Evolutionary conservation across 2,113 vertebrate species (phyloP).

Genomic region (Orthochromis indermauri): DNA sequence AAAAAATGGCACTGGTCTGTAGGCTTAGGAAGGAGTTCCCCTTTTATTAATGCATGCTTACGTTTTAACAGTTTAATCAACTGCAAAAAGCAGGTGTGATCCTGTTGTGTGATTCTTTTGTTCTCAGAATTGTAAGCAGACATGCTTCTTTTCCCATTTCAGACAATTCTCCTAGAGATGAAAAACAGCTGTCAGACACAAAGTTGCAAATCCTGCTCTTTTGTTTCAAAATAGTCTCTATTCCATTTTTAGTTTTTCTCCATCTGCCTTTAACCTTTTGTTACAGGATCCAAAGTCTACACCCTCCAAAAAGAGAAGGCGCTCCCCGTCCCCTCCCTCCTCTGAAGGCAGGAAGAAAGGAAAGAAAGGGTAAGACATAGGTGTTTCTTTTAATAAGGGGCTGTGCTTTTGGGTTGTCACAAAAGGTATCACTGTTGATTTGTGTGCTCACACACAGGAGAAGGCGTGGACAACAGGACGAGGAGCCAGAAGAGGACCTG

Average conservation of each 20-base stretch:
- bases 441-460: conserved; percentile 62
- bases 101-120: background rate
- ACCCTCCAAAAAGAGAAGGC: conserved; percentile 82
- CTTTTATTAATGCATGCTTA: background rate
- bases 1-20: too few species aligned
- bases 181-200: background rate
- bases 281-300: conserved; percentile 78
- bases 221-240: background rate
- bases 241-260: background rate
- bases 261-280: background rate
- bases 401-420: background rate
- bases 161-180: background rate
- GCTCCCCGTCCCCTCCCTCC: conserved; percentile 85
- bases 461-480: conserved; percentile 83
- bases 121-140: background rate
- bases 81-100: background rate
- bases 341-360: conserved; percentile 88
- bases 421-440: background rate
- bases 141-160: background rate
- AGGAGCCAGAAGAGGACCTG: conserved; percentile 89
- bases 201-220: background rate
- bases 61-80: background rate
- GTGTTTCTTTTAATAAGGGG: background rate
- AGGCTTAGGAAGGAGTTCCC: background rate
- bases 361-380: conserved; percentile 84